Percentiles rank a stretch among this genome's conserved stretches.
These are phyloP conservation scores for Myxocyprinus asiaticus DNA, from an alignment of 2,113 vertebrate genomes.

Conservation along the genomic window DNA sequence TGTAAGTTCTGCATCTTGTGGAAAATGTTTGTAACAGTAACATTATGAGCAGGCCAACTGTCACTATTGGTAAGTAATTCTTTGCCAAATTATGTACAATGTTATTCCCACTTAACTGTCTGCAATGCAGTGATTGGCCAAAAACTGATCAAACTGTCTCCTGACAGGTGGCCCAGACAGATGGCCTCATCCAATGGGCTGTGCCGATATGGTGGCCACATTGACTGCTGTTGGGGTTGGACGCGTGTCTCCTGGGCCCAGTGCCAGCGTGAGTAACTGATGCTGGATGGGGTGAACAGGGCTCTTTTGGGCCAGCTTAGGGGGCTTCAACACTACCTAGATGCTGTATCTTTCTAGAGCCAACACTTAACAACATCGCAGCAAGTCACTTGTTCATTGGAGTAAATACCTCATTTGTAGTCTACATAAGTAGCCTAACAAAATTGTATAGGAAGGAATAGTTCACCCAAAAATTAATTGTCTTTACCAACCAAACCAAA, in stretches of 20 bases:
- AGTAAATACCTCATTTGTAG: no score
- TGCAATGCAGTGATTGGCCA: conserved; percentile 49
- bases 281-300: conserved; percentile 60
- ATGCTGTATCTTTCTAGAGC: no score
- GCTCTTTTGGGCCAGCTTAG: conserved; percentile 55
- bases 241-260: conserved; percentile 87
- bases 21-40: neutral
- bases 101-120: neutral
- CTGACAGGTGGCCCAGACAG: conserved; percentile 90
- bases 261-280: conserved; percentile 92
- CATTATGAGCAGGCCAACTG: neutral
- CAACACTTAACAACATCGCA: no score
- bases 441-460: no score
- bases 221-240: conserved; percentile 99
- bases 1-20: neutral
- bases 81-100: neutral
- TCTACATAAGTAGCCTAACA: no score
- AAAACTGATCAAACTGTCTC: conserved; percentile 61
- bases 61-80: neutral
- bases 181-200: conserved; percentile 84
- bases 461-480: no score
- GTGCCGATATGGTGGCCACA: conserved; percentile 87
- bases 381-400: no score
- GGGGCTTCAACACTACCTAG: conserved; percentile 54
- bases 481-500: no score